Evolutionary conservation across 2,113 vertebrate species (phyloP), one percentile per base, ranked within the genome.

Genomic region (Saguinus midas): DNA sequence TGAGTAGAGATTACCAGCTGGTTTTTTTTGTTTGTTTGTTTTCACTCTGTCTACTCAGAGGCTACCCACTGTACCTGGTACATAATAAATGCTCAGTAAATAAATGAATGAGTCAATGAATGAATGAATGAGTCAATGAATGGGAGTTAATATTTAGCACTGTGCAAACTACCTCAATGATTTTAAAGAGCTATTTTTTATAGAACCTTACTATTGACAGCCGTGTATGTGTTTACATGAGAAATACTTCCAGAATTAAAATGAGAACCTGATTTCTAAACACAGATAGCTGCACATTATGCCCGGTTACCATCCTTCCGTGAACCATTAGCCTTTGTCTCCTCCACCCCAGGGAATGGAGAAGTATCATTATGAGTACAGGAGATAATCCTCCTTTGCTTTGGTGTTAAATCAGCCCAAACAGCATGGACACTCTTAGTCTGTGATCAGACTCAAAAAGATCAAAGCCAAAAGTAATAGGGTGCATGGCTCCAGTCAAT

Each of bases 371-470:
- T 80, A 3, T 0, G 43, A 81, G 50, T 14, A 79, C 68, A 43
- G 45, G 37, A 55, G 72, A 92, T 87, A 96, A 98, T 98, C 97
- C 87, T 92, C 85, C 5, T 68, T 96, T 95, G 55, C 14, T 79
- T 86, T 95, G 93, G 92, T 97, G 87, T 95, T 96, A 97, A 96
- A 86, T 40, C 57, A 92, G 96, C 43, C n/a, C 61, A 96, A 95
- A 84, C 43, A 91, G 96, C 89, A 94, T 11, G 96, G 84, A 76
- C 87, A 64, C 92, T 87, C 96, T 93, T 18, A 92, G 90, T 95
- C 97, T 90, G 96, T 95, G 96, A 90, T 98, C 93, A 97, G 96
- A 96, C 86, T 97, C 82, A 87, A 88, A 92, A 95, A 95, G 93
- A 98, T 95, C 32, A 97, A 85, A 98, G 97, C 91, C 88, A 72